phyloP scores from a whole-genome alignment of 2,888 invertebrate genomes.

The Theretra japonica region DNA sequence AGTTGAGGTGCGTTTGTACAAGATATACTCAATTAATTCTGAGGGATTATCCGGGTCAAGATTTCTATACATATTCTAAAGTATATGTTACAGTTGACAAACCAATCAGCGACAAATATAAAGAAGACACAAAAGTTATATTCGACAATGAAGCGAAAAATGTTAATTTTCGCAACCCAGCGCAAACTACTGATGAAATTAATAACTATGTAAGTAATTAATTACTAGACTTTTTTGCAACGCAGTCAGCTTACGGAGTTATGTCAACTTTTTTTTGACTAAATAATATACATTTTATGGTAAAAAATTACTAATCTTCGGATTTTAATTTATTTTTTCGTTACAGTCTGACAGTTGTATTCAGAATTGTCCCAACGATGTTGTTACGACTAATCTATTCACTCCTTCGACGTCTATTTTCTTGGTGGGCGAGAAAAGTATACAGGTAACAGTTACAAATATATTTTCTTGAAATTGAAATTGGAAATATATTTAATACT shows the following conservation, averaged over 20 bases:
- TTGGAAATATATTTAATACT: background rate
- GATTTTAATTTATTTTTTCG: background rate
- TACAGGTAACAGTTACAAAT: background rate
- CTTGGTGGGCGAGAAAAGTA: background rate
- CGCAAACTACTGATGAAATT: constrained; percentile 37
- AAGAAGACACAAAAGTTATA: constrained; percentile 28
- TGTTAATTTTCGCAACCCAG: constrained; percentile 36
- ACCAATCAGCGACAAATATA: constrained; percentile 34
- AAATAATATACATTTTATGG: background rate
- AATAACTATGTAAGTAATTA: constrained; percentile 38
- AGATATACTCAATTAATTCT: background rate
- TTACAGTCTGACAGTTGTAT: constrained; percentile 9
- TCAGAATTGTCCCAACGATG: background rate
- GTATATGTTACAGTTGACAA: constrained; percentile 35
- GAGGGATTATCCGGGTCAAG: background rate
- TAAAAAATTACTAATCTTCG: background rate
- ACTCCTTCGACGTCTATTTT: constrained; percentile 27
- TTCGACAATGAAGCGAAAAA: constrained; percentile 38
- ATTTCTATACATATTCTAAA: constrained; percentile 32
- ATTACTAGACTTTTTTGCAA: too few relatives aligned
- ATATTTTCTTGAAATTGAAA: background rate
- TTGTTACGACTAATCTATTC: constrained; percentile 26
- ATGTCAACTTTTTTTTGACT: background rate
- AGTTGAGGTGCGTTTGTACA: constrained; percentile 8
- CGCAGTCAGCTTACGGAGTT: background rate